A percentile compares a stretch with the other conserved stretches of the same genome.
These are phyloP conservation scores for Trachythela sp. DNA, from an alignment of 64 coral and sea anemone genomes.

Conservation along the genomic window DNA sequence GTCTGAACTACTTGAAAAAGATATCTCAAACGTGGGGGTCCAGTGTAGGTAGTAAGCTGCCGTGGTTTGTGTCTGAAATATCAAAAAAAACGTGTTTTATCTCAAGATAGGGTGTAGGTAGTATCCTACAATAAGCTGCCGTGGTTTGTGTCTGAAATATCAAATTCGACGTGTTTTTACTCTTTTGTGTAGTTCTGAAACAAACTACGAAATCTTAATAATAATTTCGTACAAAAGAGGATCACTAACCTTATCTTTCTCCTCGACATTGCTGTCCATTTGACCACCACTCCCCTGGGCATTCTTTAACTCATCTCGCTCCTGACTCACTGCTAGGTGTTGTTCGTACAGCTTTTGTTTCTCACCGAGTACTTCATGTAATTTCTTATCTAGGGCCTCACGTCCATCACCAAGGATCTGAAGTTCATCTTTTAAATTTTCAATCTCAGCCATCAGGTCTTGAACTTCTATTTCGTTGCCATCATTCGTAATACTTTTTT, in stretches of 20 bases:
- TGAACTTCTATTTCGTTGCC: neutral
- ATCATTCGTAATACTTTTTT: neutral
- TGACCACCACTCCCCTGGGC: neutral
- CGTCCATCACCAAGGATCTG: conserved; percentile 9
- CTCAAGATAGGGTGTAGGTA: no score
- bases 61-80: no score
- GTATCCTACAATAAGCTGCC: no score
- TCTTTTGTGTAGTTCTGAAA: no score
- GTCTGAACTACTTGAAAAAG: no score
- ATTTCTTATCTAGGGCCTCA: neutral
- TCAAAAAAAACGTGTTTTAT: no score
- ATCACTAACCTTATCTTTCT: neutral
- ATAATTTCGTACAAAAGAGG: no score
- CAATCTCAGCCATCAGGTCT: neutral
- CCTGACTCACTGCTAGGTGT: neutral
- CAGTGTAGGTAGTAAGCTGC: no score
- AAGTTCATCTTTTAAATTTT: neutral
- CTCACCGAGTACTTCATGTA: neutral
- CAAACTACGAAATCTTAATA: no score
- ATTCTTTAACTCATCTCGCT: neutral
- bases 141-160: no score
- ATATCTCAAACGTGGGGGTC: no score
- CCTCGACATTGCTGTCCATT: neutral
- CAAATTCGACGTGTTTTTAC: no score
- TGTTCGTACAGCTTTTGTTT: neutral